Evolutionary conservation across 2,797 vertebrate genomes (phyloP).

Genomic region (Tapera naevia): DNA sequence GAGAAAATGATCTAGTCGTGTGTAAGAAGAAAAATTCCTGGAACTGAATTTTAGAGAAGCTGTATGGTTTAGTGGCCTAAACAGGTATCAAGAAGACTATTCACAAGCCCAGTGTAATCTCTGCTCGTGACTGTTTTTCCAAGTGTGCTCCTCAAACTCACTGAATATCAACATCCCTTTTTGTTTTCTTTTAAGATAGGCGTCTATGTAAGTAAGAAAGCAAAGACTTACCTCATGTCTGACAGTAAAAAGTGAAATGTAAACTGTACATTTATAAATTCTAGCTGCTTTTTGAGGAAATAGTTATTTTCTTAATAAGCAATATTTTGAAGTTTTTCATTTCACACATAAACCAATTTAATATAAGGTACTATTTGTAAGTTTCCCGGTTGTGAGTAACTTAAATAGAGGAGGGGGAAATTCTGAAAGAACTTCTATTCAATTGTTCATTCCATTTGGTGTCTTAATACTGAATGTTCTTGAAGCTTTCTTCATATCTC

Average conservation of each 20-base stretch:
- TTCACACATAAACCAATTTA: background rate
- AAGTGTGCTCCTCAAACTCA: background rate
- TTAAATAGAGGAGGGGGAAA: background rate
- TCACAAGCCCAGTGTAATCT: background rate
- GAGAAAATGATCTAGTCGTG: background rate
- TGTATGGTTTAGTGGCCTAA: background rate
- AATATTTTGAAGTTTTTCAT: background rate
- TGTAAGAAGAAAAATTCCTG: background rate
- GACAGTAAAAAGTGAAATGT: background rate
- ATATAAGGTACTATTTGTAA: background rate
- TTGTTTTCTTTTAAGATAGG: background rate
- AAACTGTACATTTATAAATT: background rate
- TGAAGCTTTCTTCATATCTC: background rate
- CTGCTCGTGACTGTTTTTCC: background rate
- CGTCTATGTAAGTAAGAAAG: background rate
- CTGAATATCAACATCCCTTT: background rate
- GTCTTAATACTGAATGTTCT: background rate
- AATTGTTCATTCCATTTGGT: background rate
- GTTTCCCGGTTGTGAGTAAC: background rate
- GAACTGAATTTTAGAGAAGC: background rate
- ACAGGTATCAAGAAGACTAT: background rate
- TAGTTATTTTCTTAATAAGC: background rate
- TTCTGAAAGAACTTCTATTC: background rate
- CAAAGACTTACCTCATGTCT: background rate
- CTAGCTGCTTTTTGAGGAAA: background rate